These are phyloP conservation scores for Callipepla californica DNA, from an alignment of 2,113 vertebrate species.

Conservation along the genomic window DNA sequence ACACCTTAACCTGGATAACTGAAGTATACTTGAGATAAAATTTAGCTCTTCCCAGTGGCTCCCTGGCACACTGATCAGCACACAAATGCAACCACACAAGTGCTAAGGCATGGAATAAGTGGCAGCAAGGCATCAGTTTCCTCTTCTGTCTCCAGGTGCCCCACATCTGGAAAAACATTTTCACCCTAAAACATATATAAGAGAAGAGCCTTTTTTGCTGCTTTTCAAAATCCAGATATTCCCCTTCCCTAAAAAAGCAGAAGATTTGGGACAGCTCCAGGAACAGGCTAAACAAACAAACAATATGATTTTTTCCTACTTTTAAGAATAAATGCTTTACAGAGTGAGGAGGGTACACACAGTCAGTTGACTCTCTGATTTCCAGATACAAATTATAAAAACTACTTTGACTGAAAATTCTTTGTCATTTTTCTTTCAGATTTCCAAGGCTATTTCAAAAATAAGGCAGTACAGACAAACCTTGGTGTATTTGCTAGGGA, in stretches of 20 bases:
- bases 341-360: background rate
- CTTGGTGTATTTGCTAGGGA: background rate
- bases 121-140: background rate
- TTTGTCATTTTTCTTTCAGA: background rate
- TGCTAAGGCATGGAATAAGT: background rate
- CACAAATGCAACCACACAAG: background rate
- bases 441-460: slow-evolving; percentile 11
- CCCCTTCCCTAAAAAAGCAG: background rate
- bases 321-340: background rate
- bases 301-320: background rate
- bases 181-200: background rate
- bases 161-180: background rate
- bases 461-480: background rate
- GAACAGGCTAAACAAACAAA: background rate
- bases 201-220: background rate
- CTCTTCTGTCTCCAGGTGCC: background rate
- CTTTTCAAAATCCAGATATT: background rate
- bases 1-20: background rate
- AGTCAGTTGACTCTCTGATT: background rate
- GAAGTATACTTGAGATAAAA: background rate
- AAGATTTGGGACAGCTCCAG: background rate
- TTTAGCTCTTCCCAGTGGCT: background rate
- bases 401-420: background rate
- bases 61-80: background rate
- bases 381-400: slow-evolving; percentile 1